Percentiles rank a stretch among this genome's conserved stretches.
phyloP scores from a whole-genome alignment of 2,797 vertebrate genomes.

The Mastacembelus armatus region DNA sequence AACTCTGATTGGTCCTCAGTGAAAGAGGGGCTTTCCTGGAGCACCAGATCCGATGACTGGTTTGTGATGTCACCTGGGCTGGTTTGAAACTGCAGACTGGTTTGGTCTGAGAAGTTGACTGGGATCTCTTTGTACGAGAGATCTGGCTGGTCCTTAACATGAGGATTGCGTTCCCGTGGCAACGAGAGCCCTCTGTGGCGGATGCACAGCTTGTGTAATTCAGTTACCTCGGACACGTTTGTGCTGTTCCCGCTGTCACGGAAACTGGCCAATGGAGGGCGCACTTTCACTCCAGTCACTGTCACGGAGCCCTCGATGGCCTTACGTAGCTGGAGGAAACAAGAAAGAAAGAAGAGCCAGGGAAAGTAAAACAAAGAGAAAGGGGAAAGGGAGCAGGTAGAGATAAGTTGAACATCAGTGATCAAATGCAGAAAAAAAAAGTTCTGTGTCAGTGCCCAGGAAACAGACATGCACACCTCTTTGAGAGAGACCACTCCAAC shows the following conservation, averaged over 20 bases:
- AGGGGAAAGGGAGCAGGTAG: background rate
- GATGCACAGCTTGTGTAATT: constrained; percentile 95
- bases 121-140: constrained; percentile 80
- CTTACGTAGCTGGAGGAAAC: constrained; percentile 89
- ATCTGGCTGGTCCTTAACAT: constrained; percentile 73
- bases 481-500: constrained; percentile 96
- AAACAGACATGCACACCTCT: constrained; percentile 84
- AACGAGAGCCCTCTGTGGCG: constrained; percentile 90
- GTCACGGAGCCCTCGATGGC: constrained; percentile 98
- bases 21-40: constrained; percentile 80
- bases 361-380: too few relatives aligned
- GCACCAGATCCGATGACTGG: constrained; percentile 64
- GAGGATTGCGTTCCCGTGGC: constrained; percentile 87
- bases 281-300: constrained; percentile 94
- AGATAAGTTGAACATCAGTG: constrained; percentile 1
- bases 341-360: background rate
- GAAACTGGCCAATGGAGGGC: constrained; percentile 97
- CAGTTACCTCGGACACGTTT: constrained; percentile 92
- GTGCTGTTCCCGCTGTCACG: constrained; percentile 92
- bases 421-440: background rate
- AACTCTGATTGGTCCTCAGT: constrained; percentile 81
- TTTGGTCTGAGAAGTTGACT: constrained; percentile 75
- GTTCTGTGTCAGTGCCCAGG: too few relatives aligned
- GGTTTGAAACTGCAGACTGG: constrained; percentile 72
- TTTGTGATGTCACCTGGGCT: constrained; percentile 51